These are phyloP conservation scores for Spheniscus mendiculus DNA, from an alignment of 2,113 vertebrate genomes.

Conservation along the genomic window DNA sequence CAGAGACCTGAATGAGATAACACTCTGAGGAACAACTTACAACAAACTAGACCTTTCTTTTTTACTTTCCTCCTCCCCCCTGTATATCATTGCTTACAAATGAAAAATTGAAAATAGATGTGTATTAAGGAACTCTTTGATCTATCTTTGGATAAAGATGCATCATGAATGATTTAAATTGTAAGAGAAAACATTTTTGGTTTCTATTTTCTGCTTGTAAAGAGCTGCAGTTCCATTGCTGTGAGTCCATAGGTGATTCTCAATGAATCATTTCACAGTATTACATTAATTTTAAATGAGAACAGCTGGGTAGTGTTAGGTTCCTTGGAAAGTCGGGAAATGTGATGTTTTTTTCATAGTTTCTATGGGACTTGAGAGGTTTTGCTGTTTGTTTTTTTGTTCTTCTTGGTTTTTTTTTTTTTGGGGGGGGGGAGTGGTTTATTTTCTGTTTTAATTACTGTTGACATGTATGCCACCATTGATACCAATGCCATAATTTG, in stretches of 20 bases:
- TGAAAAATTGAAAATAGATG: background rate
- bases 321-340: background rate
- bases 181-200: background rate
- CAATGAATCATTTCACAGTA: slow-evolving; percentile 37
- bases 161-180: background rate
- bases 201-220: slow-evolving; percentile 15
- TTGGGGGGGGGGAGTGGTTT: rapidly evolving
- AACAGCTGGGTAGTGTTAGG: background rate
- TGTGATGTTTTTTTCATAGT: background rate
- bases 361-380: background rate
- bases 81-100: background rate
- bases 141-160: background rate
- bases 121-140: background rate
- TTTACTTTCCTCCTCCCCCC: background rate
- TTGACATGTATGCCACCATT: background rate
- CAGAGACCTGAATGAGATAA: background rate
- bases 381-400: background rate
- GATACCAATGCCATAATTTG: background rate
- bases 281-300: slow-evolving; percentile 50
- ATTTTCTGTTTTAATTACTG: background rate
- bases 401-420: background rate
- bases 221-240: background rate
- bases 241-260: slow-evolving; percentile 4
- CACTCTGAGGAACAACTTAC: background rate
- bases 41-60: background rate